Evolutionary conservation across 2,797 vertebrate species (phyloP), one percentile per base, ranked within the genome.

Genomic region (Pseudomugil tenellus): DNA sequence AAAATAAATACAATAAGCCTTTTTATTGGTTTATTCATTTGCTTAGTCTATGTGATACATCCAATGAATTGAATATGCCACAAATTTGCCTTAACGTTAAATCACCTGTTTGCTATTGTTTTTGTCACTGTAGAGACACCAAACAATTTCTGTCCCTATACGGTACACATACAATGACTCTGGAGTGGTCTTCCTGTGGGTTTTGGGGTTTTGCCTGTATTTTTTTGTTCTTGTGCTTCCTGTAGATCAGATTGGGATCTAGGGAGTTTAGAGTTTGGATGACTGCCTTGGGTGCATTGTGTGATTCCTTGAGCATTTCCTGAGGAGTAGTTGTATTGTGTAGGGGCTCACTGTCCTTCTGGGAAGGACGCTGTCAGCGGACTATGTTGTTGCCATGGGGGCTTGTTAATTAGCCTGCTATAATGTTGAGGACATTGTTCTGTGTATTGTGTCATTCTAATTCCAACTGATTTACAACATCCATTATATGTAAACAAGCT

Each of bases 391-490:
- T 60, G 39, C 39, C 37, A 28, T 46, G 19, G 11, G 39, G 58
- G 11, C 11, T 19, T 34, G 39, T 41, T 63, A 53, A 41, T 55
- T 55, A 53, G 32, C n/a, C 32, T 28, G 12, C 21, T 29, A 26
- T 14, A 28, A n/a, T 25, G 32, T 52, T 52, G 13, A 23, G 12
- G 12, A 12, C 12, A 41, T 41, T 41, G 4, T 14, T 39, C 16
- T 39, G 37, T 5, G 37, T 39, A 19, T 41, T 21, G 17, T 55
- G 23, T 63, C 43, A 52, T 61, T 70, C 53, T 63, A 35, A 51
- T 72, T 16, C n/a, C 41, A 53, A 51, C 59, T 59, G 29, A 63
- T 34, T 59, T 52, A 58, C 26, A 35, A 52, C 26, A 29, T 58
- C 37, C 58, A 17, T 43, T 57, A n/a, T 3, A 23, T 46, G 26